Percentiles rank a stretch among this genome's conserved stretches.
Evolutionary conservation across 2,113 vertebrate species (phyloP).

Genomic region (Tachycineta bicolor): DNA sequence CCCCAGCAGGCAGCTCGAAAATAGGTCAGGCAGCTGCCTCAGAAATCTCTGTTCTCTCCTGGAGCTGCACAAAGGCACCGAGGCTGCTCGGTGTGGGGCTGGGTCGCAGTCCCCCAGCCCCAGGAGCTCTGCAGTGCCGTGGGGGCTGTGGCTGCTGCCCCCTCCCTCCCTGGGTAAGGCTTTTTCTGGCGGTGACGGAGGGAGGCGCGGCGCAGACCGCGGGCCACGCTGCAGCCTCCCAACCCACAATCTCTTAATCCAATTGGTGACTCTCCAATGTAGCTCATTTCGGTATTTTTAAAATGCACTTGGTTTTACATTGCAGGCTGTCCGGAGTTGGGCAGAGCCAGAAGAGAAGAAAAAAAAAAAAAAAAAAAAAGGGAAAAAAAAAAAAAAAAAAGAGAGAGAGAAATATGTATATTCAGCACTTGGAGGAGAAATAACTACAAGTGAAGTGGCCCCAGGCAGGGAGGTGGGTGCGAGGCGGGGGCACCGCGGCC

Average conservation of each 20-base stretch:
- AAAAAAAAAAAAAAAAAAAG: too few relatives aligned
- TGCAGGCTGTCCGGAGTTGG: conserved; percentile 52
- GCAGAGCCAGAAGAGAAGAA: not conserved
- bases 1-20: not conserved
- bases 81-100: not conserved
- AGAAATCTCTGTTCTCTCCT: not conserved
- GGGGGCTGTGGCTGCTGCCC: not conserved
- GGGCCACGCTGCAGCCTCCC: not conserved
- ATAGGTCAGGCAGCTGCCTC: not conserved
- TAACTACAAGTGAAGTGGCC: not conserved
- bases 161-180: not conserved
- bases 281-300: conserved; percentile 32
- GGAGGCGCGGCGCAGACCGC: fast-evolving
- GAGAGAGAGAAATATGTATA: not conserved
- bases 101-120: not conserved
- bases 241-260: conserved; percentile 50
- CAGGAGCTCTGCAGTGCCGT: not conserved
- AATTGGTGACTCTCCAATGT: conserved; percentile 24
- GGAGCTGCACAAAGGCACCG: not conserved
- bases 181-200: not conserved
- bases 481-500: not conserved
- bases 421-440: conserved; percentile 48
- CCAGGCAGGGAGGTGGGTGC: not conserved
- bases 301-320: conserved; percentile 68
- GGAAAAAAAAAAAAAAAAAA: not conserved